phyloP scores from a whole-genome alignment of 2,797 vertebrate genomes.

The Poecile montanus region DNA sequence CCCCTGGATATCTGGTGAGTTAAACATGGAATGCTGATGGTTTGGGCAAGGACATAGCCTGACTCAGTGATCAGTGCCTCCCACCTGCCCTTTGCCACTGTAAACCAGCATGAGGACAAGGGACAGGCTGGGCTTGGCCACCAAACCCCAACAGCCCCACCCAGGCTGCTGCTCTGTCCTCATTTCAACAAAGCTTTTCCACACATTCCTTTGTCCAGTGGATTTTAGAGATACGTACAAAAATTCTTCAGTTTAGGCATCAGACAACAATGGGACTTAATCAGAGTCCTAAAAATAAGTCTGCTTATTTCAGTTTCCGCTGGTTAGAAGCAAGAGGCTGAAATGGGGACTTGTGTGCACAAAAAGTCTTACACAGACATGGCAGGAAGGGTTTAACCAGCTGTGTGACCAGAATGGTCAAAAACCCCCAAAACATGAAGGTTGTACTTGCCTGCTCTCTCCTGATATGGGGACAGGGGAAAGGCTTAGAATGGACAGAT shows the following conservation, averaged over 20 bases:
- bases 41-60: neutral
- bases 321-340: neutral
- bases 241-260: neutral
- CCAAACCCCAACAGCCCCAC: neutral
- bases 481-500: neutral
- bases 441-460: neutral
- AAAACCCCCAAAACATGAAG: neutral
- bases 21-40: neutral
- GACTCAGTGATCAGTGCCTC: neutral
- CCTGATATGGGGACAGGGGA: neutral
- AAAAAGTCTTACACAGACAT: neutral
- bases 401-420: neutral
- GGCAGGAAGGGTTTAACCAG: neutral
- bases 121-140: neutral
- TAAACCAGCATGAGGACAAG: neutral
- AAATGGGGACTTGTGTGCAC: neutral
- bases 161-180: neutral
- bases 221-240: neutral
- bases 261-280: neutral
- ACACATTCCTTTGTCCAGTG: neutral
- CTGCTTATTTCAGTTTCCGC: neutral
- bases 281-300: conserved; percentile 2
- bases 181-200: neutral
- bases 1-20: neutral
- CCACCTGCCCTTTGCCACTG: neutral